phyloP scores from a whole-genome alignment of 2,113 vertebrate species.

The human region DNA sequence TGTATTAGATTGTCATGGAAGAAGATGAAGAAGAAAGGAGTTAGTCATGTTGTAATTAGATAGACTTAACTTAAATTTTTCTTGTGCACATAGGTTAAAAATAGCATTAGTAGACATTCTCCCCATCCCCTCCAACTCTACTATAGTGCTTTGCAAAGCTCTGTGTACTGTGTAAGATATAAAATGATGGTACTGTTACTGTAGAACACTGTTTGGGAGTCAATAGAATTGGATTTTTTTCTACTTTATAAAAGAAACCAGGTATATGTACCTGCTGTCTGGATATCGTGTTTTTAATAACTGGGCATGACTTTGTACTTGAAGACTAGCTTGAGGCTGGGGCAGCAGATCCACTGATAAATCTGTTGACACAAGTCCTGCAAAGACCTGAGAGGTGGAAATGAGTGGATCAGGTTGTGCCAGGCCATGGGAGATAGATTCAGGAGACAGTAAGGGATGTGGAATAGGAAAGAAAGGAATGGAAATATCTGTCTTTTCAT shows the following conservation, averaged over 20 bases:
- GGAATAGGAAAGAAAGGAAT: not conserved
- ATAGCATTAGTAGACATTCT: not conserved
- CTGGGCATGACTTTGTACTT: not conserved
- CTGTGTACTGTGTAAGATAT: not conserved
- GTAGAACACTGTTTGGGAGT: not conserved
- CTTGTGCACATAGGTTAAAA: conserved; percentile 15
- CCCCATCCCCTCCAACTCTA: not conserved
- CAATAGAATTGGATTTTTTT: not conserved
- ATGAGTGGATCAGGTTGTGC: not conserved
- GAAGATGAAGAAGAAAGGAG: conserved; percentile 2
- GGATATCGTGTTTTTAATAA: not conserved
- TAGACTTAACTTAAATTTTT: not conserved
- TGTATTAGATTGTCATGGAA: not conserved
- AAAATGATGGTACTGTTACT: not conserved
- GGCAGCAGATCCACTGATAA: not conserved
- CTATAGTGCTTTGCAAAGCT: not conserved
- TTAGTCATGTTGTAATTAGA: not conserved
- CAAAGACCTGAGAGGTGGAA: not conserved
- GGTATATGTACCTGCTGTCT: not conserved
- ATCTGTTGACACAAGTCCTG: not conserved
- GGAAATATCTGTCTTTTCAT: not conserved
- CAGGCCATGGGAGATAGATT: not conserved
- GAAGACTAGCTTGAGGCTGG: not conserved
- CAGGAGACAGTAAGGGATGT: not conserved
- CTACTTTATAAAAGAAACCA: not conserved